Evolutionary conservation across 1,140 invertebrate species (phyloP).

Genomic region (Trigoniulus corallinus): DNA sequence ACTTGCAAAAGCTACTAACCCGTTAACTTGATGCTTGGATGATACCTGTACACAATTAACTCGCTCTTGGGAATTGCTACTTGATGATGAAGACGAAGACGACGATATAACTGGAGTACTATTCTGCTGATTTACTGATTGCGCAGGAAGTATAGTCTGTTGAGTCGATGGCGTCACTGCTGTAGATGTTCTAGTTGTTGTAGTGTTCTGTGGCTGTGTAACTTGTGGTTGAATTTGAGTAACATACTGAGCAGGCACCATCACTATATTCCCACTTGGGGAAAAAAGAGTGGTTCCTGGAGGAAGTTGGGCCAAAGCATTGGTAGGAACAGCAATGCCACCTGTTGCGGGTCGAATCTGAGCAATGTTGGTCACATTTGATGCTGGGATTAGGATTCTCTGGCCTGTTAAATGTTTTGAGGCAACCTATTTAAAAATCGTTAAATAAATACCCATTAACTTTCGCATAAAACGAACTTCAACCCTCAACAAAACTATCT

Average conservation of each 20-base stretch:
- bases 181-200: not conserved
- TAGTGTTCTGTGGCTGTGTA: not conserved
- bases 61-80: no score
- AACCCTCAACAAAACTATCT: no score
- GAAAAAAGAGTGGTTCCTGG: slow-evolving; percentile 36
- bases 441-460: no score
- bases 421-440: not conserved
- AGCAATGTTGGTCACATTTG: slow-evolving; percentile 12
- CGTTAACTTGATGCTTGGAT: no score
- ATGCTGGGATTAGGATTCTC: slow-evolving; percentile 9
- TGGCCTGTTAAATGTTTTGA: not conserved
- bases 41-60: no score
- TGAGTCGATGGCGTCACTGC: not conserved
- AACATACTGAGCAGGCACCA: slow-evolving; percentile 41
- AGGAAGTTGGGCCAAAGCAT: slow-evolving; percentile 31
- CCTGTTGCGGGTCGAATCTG: slow-evolving; percentile 14
- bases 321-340: slow-evolving; percentile 15
- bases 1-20: no score
- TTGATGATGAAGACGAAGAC: no score
- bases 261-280: slow-evolving; percentile 33
- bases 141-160: no score
- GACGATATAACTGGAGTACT: no score
- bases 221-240: slow-evolving; percentile 22
- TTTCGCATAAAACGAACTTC: no score
- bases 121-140: no score